These are phyloP conservation scores for Hydrochoerus hydrochaeris DNA, from an alignment of 2,113 vertebrate species.

Conservation along the genomic window DNA sequence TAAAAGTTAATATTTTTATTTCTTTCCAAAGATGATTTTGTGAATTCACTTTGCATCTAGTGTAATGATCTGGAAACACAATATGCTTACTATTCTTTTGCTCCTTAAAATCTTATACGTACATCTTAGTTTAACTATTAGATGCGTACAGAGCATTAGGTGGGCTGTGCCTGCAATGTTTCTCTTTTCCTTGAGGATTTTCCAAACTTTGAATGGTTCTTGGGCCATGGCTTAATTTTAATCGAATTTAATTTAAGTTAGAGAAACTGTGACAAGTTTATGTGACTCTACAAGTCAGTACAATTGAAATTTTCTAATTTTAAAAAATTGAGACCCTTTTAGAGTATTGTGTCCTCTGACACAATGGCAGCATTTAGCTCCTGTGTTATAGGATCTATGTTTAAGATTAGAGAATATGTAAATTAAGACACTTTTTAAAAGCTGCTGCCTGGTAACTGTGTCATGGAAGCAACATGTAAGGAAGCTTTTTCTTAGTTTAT, in stretches of 20 bases:
- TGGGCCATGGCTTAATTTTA: background rate
- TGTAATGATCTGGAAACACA: slow-evolving; percentile 30
- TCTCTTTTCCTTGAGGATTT: background rate
- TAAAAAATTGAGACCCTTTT: background rate
- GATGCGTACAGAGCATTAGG: background rate
- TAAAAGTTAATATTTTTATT: slow-evolving; percentile 40
- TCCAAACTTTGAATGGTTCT: background rate
- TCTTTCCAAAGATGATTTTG: background rate
- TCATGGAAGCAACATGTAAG: background rate
- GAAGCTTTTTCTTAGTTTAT: background rate
- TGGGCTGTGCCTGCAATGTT: background rate
- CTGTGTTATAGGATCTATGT: background rate
- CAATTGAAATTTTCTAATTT: background rate
- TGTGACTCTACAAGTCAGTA: background rate
- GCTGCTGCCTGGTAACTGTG: background rate
- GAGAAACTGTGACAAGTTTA: background rate
- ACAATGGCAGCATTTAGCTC: background rate
- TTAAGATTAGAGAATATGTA: background rate
- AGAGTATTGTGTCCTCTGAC: background rate
- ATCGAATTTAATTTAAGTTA: slow-evolving; percentile 27
- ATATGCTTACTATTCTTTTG: background rate
- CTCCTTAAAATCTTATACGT: background rate
- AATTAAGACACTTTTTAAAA: slow-evolving; percentile 21
- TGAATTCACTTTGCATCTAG: slow-evolving; percentile 45
- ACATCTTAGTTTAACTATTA: background rate